These are phyloP conservation scores for Hyphantria cunea DNA, from an alignment of 1,140 invertebrate genomes.

Conservation along the genomic window DNA sequence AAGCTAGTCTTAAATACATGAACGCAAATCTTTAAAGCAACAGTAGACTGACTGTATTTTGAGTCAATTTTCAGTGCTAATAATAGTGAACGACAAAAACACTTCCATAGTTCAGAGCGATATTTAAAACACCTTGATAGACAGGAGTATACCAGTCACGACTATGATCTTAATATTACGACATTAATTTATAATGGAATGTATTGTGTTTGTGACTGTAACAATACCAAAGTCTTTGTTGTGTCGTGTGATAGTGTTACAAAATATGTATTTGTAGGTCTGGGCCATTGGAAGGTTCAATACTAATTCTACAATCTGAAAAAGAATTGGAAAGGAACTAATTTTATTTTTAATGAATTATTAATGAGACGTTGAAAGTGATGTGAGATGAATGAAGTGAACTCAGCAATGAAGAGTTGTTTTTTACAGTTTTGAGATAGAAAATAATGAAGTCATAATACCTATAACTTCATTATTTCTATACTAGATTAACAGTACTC, in stretches of 20 bases:
- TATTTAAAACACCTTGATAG: background rate
- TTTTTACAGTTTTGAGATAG: too few relatives aligned
- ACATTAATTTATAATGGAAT: background rate
- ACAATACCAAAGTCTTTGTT: background rate
- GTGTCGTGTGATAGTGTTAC: background rate
- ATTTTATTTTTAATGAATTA: background rate
- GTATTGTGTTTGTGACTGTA: background rate
- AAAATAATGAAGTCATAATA: too few relatives aligned
- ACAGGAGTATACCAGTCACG: background rate
- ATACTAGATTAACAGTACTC: too few relatives aligned
- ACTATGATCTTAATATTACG: slow-evolving; percentile 1
- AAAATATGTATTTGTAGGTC: background rate
- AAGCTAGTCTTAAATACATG: too few relatives aligned
- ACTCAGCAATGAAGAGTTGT: too few relatives aligned
- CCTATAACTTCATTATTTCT: too few relatives aligned
- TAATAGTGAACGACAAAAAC: too few relatives aligned
- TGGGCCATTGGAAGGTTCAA: background rate
- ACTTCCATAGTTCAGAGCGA: too few relatives aligned
- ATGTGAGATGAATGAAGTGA: too few relatives aligned
- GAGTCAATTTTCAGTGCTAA: too few relatives aligned
- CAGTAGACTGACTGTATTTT: too few relatives aligned
- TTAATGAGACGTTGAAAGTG: background rate
- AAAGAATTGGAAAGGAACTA: background rate
- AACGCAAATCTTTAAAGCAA: too few relatives aligned
- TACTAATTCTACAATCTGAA: background rate